Evolutionary conservation across 1,140 invertebrate species (phyloP), one percentile per base, ranked within the genome.

Genomic region (Acromyrmex charruanus): DNA sequence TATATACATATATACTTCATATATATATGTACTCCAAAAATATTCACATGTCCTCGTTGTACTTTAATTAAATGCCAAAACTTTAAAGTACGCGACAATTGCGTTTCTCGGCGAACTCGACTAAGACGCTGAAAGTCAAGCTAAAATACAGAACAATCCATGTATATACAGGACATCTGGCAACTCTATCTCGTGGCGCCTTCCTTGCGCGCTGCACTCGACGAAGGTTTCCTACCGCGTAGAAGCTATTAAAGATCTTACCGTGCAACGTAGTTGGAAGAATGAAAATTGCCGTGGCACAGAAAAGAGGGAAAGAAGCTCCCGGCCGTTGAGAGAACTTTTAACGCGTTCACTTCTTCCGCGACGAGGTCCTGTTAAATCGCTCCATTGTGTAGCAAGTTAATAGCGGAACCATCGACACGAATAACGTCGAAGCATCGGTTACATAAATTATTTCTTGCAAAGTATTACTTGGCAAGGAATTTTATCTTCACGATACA

Each of bases 231-330:
- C 72, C 58, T 75, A 61, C 66, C 80, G 69, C 58, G 59, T 68
- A 85, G 61, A 87, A 85, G 69, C 86, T 80, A 87, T 87, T 87
- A 87, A 87, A 87, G 86, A 85, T 69, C 61, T 87, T 85, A 61
- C 58, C 59, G 69, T 87, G 81, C 86, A 85, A 84, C 86, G 51
- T 75, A 75, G 72, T 85, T 59, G 77, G 66, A 72, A 82, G 77
- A 81, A 87, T 87, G 77, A 87, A 82, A 87, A 87, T 87, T 87
- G 66, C 77, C 63, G 39, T 35, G 63, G 75, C 25, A 80, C 39
- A 39, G 59, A 65, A 80, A 81, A 86, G 86, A 84, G 31, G 28
- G 53, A 80, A 80, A 85, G 86, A 85, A 87, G 71, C 77, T 85
- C 80, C 21, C 44, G 21, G 28, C 59, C 51, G 61, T 84, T 85